Percentiles rank a stretch among this genome's conserved stretches.
These are phyloP conservation scores for Cataglyphis albicans DNA, from an alignment of 2,888 invertebrate genomes.

Conservation along the genomic window DNA sequence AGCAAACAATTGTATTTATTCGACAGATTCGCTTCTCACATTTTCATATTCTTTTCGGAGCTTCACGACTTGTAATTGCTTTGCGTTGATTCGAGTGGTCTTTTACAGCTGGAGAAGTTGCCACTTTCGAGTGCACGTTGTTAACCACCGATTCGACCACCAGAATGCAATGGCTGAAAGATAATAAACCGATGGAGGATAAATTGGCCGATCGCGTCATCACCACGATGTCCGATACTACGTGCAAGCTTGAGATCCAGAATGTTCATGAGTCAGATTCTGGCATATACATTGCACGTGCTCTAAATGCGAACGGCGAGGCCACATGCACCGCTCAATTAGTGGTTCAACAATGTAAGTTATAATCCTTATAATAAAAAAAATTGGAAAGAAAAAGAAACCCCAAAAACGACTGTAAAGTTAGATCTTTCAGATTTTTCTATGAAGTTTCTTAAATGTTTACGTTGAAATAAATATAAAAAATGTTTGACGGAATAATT, in stretches of 20 bases:
- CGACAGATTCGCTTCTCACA: slow-evolving; percentile 18
- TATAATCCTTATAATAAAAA: neutral
- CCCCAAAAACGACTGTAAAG: neutral
- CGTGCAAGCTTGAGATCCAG: slow-evolving; percentile 91
- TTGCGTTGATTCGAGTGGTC: neutral
- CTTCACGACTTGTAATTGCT: neutral
- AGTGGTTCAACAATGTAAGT: slow-evolving; percentile 94
- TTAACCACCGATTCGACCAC: slow-evolving; percentile 87
- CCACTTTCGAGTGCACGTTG: slow-evolving; percentile 92
- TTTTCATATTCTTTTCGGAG: slow-evolving; percentile 15
- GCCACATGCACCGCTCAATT: slow-evolving; percentile 95
- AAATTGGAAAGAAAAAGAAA: neutral
- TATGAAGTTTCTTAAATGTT: neutral
- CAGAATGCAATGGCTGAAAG: slow-evolving; percentile 93
- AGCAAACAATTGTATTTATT: neutral
- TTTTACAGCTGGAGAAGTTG: slow-evolving; percentile 92
- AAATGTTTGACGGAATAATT: neutral
- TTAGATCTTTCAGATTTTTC: neutral
- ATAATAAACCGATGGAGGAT: slow-evolving; percentile 93
- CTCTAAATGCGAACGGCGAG: slow-evolving; percentile 93
- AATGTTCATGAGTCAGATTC: slow-evolving; percentile 92
- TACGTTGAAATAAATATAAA: neutral
- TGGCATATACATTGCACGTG: slow-evolving; percentile 96
- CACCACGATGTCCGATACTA: slow-evolving; percentile 88
- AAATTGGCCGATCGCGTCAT: slow-evolving; percentile 91